Conservation (phyloP, 2,113 vertebrate species). For the Misgurnus mizolepis region DNA sequence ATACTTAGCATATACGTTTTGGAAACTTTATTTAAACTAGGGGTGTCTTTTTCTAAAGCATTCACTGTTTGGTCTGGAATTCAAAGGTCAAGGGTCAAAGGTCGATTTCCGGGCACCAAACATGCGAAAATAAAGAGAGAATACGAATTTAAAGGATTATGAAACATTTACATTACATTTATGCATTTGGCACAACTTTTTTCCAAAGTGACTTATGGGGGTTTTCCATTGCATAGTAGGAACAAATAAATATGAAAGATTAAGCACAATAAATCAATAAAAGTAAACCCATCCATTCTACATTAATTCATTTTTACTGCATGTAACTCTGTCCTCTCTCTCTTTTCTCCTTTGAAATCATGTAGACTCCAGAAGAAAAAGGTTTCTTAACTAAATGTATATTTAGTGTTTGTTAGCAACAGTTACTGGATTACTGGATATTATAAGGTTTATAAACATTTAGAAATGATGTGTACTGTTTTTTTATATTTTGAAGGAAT, state of each 20-base stretch:
- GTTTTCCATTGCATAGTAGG: no score
- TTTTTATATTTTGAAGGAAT: no score
- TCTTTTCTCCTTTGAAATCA: not conserved
- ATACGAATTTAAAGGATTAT: not conserved
- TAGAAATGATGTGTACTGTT: no score
- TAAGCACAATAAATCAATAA: not conserved
- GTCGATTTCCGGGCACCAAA: not conserved
- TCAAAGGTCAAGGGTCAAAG: conserved; percentile 43
- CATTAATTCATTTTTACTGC: not conserved
- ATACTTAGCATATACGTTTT: conserved; percentile 20
- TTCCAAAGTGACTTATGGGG: no score
- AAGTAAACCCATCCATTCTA: not conserved
- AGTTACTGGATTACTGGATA: no score
- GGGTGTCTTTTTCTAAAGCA: conserved; percentile 22
- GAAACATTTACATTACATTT: not conserved
- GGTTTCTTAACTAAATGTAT: no score
- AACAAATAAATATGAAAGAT: no score
- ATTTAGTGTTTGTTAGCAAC: no score
- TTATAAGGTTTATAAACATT: no score
- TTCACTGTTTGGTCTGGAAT: conserved; percentile 21
- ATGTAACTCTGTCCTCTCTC: not conserved
- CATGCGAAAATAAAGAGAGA: not conserved
- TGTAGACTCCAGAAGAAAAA: not conserved
- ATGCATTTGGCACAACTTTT: no score
- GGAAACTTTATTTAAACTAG: conserved; percentile 23